Evolutionary conservation across 2,888 invertebrate species (phyloP).

Genomic region (Pemphredon lugubris): DNA sequence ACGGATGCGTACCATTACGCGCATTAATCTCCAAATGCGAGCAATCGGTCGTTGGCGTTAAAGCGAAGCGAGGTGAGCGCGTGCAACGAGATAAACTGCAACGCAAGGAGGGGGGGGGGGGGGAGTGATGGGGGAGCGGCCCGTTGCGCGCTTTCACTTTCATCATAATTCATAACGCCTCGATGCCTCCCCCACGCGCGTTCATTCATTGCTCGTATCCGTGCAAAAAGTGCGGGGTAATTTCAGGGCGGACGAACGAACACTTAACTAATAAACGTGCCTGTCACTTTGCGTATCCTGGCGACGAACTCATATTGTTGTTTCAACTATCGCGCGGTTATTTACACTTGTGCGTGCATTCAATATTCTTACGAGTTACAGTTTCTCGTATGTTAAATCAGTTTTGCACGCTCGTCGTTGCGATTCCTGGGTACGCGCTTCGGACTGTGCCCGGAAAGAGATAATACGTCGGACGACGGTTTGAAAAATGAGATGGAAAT

Average conservation of each 20-base stretch:
- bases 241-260: neutral
- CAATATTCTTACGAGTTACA: too few relatives aligned
- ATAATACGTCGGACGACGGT: too few relatives aligned
- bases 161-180: constrained; percentile 5
- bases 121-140: neutral
- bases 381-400: too few relatives aligned
- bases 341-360: too few relatives aligned
- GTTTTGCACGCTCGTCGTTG: too few relatives aligned
- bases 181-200: neutral
- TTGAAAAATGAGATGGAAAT: too few relatives aligned
- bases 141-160: constrained; percentile 6
- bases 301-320: too few relatives aligned
- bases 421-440: too few relatives aligned
- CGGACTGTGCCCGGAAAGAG: too few relatives aligned
- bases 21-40: constrained; percentile 30
- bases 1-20: constrained; percentile 13
- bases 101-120: neutral
- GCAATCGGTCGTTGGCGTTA: neutral
- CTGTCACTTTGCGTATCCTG: too few relatives aligned
- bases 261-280: too few relatives aligned
- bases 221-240: neutral
- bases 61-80: neutral
- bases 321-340: too few relatives aligned
- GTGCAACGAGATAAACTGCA: neutral
- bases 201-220: neutral